Evolutionary conservation across 2,888 invertebrate species (phyloP).

Genomic region (Apamea epomidion): DNA sequence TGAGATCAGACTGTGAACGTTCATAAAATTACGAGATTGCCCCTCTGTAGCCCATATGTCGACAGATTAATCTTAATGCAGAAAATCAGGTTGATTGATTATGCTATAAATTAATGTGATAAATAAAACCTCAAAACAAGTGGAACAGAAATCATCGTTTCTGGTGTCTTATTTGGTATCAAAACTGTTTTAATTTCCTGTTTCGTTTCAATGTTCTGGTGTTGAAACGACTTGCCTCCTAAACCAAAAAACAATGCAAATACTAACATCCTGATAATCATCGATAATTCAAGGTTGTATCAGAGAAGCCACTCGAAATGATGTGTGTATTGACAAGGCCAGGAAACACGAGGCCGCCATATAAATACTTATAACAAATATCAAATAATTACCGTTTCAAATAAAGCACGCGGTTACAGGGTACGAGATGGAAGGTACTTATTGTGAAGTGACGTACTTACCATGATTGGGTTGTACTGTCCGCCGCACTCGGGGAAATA

Average conservation of each 20-base stretch:
- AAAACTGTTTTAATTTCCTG: conserved; percentile 33
- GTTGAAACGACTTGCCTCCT: conserved; percentile 21
- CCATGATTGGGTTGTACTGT: conserved; percentile 3
- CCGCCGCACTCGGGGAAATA: conserved; percentile 22
- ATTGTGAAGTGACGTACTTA: conserved; percentile 50
- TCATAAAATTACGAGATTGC: too few species aligned
- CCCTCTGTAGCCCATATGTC: conserved; percentile 3
- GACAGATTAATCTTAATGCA: conserved; percentile 29
- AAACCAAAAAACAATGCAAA: conserved; percentile 77
- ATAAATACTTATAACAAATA: conserved; percentile 69
- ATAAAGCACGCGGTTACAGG: conserved; percentile 59
- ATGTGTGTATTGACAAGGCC: conserved; percentile 84
- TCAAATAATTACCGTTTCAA: conserved; percentile 69
- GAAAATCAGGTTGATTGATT: conserved; percentile 49
- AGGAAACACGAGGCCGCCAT: conserved; percentile 70
- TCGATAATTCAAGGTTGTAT: conserved; percentile 83
- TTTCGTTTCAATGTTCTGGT: conserved; percentile 17
- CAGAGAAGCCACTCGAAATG: conserved; percentile 75
- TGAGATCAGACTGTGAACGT: too few species aligned
- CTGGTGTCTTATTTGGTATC: conserved; percentile 8
- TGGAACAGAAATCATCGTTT: background rate
- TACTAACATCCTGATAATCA: conserved; percentile 84
- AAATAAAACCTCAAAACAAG: conserved; percentile 14
- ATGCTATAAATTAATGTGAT: conserved; percentile 6
- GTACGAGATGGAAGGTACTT: conserved; percentile 62